Base-by-base conservation (phyloP, 2,113 vertebrate genomes). In the Anthoscopus minutus region DNA sequence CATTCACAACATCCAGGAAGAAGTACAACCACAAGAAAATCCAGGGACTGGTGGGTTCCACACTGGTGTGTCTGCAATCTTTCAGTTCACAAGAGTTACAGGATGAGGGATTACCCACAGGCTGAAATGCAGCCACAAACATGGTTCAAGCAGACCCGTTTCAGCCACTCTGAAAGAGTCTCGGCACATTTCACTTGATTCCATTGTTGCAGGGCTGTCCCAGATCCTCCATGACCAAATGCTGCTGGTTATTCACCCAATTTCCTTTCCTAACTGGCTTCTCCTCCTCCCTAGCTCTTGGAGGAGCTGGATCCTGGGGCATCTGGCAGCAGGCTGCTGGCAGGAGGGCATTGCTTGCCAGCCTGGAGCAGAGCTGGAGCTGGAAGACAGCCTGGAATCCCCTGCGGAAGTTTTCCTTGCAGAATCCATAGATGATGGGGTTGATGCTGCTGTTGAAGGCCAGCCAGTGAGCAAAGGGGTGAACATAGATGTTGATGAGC, bases 401-500 rank as follows among this genome's bases (percentile, higher is more conserved):
- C 13, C 97, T 96, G 8, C 97, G 98, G 87, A 99, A 99, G 38
- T 99, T 99, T 80, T 99, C 98, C 0, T 99, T 99, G 91, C 99
- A 99, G 98, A 99, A 99, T 2, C 99, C 99, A 1, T 99, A 99
- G 94, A 99, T 98, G 89, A 99, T 98, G 42, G 99, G 98, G 96
- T 99, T 99, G 96, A 99, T 15, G 2, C 99, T 99, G 97, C 99
- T 99, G 95, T 99, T 99, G 95, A 98, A 99, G 28, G 99, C 99
- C 22, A 99, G 96, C 99, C 99, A 99, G 94, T 99, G 99, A 24
- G 99, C 99, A 2, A 99, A 98, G 25, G 99, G 99, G 30, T 99
- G 99, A 51, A 99, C 84, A n/a, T 99, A 99, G 61, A 98, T 98
- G 94, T 99, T 99, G 94, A 99, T 98, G 81, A 99, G 73, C 48